phyloP scores from a whole-genome alignment of 2,888 invertebrate species.

The Spisula subtruncata region DNA sequence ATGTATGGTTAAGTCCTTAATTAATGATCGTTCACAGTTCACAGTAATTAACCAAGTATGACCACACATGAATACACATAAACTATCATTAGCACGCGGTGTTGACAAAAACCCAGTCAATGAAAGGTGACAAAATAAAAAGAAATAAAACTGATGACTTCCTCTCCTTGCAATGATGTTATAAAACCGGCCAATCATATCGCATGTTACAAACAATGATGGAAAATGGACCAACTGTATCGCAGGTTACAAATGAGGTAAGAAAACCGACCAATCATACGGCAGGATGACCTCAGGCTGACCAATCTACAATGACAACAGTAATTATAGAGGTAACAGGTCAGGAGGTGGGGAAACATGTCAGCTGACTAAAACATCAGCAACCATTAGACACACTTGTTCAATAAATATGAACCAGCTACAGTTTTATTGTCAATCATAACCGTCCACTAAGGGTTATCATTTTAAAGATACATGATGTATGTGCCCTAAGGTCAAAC shows the following conservation, averaged over 20 bases:
- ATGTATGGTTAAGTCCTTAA: not conserved
- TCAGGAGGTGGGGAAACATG: slow-evolving; percentile 34
- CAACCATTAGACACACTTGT: not conserved
- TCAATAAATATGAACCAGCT: not conserved
- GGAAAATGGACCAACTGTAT: slow-evolving; percentile 30
- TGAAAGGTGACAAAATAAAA: slow-evolving; percentile 46
- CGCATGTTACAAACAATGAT: not conserved
- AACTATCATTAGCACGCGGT: not conserved
- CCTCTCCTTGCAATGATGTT: slow-evolving; percentile 48
- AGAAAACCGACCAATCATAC: slow-evolving; percentile 28
- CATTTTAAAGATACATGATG: not conserved
- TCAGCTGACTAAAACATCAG: not conserved
- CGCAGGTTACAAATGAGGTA: not conserved
- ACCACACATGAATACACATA: slow-evolving; percentile 38
- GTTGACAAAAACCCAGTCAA: slow-evolving; percentile 38
- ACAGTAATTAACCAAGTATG: not conserved
- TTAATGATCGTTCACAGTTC: not conserved
- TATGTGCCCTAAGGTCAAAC: not conserved
- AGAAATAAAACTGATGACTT: slow-evolving; percentile 40
- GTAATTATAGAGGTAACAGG: slow-evolving; percentile 48
- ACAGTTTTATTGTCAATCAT: not conserved
- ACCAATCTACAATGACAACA: slow-evolving; percentile 48
- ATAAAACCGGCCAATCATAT: no score
- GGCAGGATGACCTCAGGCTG: slow-evolving; percentile 36
- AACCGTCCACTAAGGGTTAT: not conserved